These are phyloP conservation scores for Ips typographus DNA, from an alignment of 1,140 invertebrate genomes.

Conservation along the genomic window DNA sequence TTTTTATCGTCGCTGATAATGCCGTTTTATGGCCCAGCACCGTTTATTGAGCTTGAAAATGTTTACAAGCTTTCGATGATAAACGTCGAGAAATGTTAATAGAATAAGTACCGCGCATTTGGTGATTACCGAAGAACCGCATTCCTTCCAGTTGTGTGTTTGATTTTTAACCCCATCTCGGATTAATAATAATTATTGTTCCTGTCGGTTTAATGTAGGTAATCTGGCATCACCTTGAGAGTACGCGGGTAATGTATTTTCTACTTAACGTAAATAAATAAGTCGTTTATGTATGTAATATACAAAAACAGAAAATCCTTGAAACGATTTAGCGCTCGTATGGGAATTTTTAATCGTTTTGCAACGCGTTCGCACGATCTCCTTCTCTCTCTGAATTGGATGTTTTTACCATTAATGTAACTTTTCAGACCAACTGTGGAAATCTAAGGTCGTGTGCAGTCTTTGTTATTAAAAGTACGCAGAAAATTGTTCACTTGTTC, in stretches of 20 bases:
- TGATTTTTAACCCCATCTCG: neutral
- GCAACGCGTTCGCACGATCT: constrained; percentile 23
- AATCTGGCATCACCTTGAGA: no score
- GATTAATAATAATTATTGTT: no score
- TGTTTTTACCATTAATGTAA: constrained; percentile 16
- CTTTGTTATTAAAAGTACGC: constrained; percentile 17
- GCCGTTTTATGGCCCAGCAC: constrained; percentile 13
- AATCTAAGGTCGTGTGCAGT: constrained; percentile 19
- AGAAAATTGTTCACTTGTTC: constrained; percentile 18
- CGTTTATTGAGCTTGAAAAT: constrained; percentile 5
- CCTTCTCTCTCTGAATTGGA: constrained; percentile 13
- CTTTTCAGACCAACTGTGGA: constrained; percentile 28
- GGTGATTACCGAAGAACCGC: constrained; percentile 18
- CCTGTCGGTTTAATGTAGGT: no score
- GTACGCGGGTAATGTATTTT: neutral
- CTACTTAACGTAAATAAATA: constrained; percentile 26
- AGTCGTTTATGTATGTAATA: constrained; percentile 11
- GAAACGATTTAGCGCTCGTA: constrained; percentile 30
- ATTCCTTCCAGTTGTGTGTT: constrained; percentile 9
- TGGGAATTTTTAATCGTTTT: constrained; percentile 28
- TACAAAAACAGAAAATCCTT: constrained; percentile 31
- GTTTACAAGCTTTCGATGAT: constrained; percentile 16
- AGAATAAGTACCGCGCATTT: constrained; percentile 16
- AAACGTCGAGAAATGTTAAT: constrained; percentile 20
- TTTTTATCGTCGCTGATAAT: constrained; percentile 16